Evolutionary conservation across 1,140 invertebrate species (phyloP).

Genomic region (Bicyclus anynana): DNA sequence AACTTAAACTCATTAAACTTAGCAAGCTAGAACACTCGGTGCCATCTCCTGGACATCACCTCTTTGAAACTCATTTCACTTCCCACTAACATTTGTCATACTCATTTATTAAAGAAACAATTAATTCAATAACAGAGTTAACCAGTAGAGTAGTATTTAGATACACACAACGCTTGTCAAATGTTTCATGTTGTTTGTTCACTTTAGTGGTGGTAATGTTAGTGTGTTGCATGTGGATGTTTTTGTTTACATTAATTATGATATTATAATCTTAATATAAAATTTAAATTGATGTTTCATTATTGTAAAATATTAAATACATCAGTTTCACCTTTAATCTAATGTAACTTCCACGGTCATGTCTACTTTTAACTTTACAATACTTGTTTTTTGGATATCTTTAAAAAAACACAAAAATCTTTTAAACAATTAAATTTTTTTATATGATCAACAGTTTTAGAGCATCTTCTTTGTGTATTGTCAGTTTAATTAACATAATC

Average conservation of each 20-base stretch:
- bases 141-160: conserved; percentile 29
- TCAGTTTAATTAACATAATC: too few relatives aligned
- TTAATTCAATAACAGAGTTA: conserved; percentile 11
- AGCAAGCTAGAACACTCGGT: conserved; percentile 27
- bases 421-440: too few relatives aligned
- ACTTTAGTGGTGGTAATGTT: conserved; percentile 55
- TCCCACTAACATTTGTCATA: conserved; percentile 24
- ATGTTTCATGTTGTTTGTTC: conserved; percentile 34
- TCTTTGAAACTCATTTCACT: conserved; percentile 21
- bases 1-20: conserved; percentile 26
- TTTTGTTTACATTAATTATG: conserved; percentile 26
- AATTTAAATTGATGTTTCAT: conserved; percentile 25
- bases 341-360: too few relatives aligned
- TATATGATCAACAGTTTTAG: too few relatives aligned
- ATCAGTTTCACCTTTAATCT: conserved; percentile 30
- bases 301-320: conserved; percentile 13
- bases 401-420: too few relatives aligned
- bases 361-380: too few relatives aligned
- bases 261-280: conserved; percentile 21
- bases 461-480: too few relatives aligned
- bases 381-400: too few relatives aligned
- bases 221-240: conserved; percentile 62
- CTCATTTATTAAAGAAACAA: conserved; percentile 17
- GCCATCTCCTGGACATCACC: conserved; percentile 19
- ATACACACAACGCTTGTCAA: conserved; percentile 35